phyloP scores from a whole-genome alignment of 2,888 invertebrate genomes.

The Eucera pruinosa region DNA sequence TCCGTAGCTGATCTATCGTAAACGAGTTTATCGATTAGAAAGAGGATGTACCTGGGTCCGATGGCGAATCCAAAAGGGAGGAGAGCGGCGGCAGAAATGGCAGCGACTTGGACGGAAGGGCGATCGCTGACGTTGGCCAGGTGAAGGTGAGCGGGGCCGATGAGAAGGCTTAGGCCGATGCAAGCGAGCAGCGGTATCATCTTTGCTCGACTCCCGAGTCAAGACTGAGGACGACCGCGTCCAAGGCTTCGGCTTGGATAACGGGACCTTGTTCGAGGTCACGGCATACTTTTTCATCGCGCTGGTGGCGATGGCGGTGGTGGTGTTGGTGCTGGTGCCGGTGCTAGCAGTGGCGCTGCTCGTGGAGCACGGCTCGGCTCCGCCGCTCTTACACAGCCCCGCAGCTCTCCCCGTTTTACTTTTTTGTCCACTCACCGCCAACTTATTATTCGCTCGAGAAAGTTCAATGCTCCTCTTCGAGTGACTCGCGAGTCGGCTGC shows the following conservation, averaged over 20 bases:
- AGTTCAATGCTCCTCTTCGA: slow-evolving; percentile 66
- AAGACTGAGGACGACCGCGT: slow-evolving; percentile 80
- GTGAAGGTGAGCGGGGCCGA: slow-evolving; percentile 73
- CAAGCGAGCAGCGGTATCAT: slow-evolving; percentile 79
- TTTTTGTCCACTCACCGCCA: slow-evolving; percentile 61
- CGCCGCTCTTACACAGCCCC: too few relatives aligned
- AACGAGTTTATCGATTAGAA: background rate
- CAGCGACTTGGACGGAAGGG: slow-evolving; percentile 64
- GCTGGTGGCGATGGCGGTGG: slow-evolving; percentile 28
- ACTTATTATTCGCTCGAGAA: slow-evolving; percentile 63
- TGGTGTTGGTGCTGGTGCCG: slow-evolving; percentile 27
- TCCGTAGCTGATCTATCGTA: too few relatives aligned
- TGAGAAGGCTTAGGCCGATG: slow-evolving; percentile 75
- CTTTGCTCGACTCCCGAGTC: slow-evolving; percentile 81
- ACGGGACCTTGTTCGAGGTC: slow-evolving; percentile 83
- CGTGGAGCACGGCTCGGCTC: too few relatives aligned
- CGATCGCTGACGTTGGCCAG: slow-evolving; percentile 72
- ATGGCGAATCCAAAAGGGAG: slow-evolving; percentile 76
- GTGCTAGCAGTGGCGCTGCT: too few relatives aligned
- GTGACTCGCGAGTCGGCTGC: background rate
- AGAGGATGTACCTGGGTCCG: slow-evolving; percentile 78
- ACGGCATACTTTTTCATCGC: slow-evolving; percentile 80
- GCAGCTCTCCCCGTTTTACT: slow-evolving; percentile 39
- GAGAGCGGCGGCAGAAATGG: slow-evolving; percentile 71
- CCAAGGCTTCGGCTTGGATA: slow-evolving; percentile 77